Percentiles rank a stretch among this genome's conserved stretches.
phyloP scores from a whole-genome alignment of 2,113 vertebrate species.

The Corydoras maculifer region DNA sequence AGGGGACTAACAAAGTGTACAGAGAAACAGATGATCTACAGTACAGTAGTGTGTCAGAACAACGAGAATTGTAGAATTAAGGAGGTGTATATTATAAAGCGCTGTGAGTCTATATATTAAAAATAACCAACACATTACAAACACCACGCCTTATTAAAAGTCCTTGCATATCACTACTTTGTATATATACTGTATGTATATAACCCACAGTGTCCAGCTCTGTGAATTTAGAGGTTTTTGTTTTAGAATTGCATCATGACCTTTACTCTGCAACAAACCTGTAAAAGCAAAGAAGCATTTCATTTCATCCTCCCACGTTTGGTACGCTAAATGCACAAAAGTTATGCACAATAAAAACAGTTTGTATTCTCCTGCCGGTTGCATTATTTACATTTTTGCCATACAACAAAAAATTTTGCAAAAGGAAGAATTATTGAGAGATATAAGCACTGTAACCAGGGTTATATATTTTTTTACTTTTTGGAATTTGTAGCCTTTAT shows the following conservation, averaged over 20 bases:
- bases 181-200: not conserved
- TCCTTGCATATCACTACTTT: too few relatives aligned
- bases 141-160: too few relatives aligned
- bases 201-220: constrained; percentile 58
- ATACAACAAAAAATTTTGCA: not conserved
- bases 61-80: too few relatives aligned
- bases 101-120: too few relatives aligned
- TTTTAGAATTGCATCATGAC: constrained; percentile 23
- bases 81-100: too few relatives aligned
- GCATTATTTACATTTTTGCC: not conserved
- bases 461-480: too few relatives aligned
- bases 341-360: not conserved
- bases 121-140: too few relatives aligned
- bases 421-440: constrained; percentile 1
- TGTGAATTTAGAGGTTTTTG: constrained; percentile 46
- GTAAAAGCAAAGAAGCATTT: not conserved
- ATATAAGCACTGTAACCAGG: not conserved
- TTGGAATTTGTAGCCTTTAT: too few relatives aligned
- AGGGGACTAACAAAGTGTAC: too few relatives aligned
- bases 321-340: constrained; percentile 12
- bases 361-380: not conserved
- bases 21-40: too few relatives aligned
- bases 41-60: too few relatives aligned
- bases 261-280: constrained; percentile 33
- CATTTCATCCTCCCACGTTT: constrained; percentile 38